Evolutionary conservation across 2,888 invertebrate species (phyloP).

Genomic region (Augiades crinisus): DNA sequence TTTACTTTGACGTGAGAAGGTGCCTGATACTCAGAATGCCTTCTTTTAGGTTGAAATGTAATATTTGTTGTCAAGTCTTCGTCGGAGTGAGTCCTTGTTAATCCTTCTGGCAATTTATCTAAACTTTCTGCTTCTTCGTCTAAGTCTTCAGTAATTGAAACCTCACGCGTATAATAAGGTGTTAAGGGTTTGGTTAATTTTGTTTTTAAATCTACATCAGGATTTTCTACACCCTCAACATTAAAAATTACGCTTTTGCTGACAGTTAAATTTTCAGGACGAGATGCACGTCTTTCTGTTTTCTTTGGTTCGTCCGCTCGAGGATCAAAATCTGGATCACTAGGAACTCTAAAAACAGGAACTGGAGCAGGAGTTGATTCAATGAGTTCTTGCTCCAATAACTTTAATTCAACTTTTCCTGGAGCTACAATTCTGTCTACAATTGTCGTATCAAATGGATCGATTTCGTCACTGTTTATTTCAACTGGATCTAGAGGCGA

Average conservation of each 20-base stretch:
- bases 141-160: slow-evolving; percentile 79
- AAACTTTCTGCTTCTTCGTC: slow-evolving; percentile 82
- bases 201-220: slow-evolving; percentile 82
- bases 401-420: slow-evolving; percentile 89
- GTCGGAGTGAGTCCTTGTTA: slow-evolving; percentile 84
- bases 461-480: slow-evolving; percentile 82
- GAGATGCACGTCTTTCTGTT: slow-evolving; percentile 81
- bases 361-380: slow-evolving; percentile 57
- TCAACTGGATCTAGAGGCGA: slow-evolving; percentile 84
- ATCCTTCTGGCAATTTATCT: slow-evolving; percentile 83
- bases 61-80: slow-evolving; percentile 82
- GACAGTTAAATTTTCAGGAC: slow-evolving; percentile 81
- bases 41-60: slow-evolving; percentile 58
- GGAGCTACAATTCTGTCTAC: slow-evolving; percentile 87
- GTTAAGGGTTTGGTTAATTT: slow-evolving; percentile 88
- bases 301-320: slow-evolving; percentile 82
- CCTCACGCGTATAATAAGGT: slow-evolving; percentile 88
- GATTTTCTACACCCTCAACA: slow-evolving; percentile 58
- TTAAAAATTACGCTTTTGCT: slow-evolving; percentile 79
- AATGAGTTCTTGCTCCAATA: slow-evolving; percentile 89
- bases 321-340: slow-evolving; percentile 92
- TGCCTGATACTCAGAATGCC: slow-evolving; percentile 77
- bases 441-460: slow-evolving; percentile 93
- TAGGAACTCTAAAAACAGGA: slow-evolving; percentile 70
- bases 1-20: slow-evolving; percentile 42